Evolutionary conservation across 2,113 vertebrate genomes (phyloP).

Genomic region (Rhinoderma darwinii): DNA sequence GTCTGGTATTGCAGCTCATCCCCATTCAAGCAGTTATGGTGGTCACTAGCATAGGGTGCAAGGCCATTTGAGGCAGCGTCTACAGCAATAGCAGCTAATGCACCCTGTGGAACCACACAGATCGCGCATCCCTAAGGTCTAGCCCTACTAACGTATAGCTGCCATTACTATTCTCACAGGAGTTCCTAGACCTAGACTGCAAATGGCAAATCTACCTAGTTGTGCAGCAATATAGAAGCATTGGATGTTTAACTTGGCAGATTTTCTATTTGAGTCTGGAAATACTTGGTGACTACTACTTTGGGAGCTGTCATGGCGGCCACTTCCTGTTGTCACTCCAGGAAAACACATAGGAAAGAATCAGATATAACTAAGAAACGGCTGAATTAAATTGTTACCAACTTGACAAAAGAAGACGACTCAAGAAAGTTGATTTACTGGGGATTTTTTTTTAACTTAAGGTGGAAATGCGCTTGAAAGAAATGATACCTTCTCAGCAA

Average conservation of each 20-base stretch:
- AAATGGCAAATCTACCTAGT: background rate
- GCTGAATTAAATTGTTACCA: background rate
- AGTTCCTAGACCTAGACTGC: too few species aligned
- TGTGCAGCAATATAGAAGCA: background rate
- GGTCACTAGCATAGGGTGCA: too few species aligned
- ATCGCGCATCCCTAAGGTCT: too few species aligned
- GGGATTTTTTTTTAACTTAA: background rate
- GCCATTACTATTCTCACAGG: background rate
- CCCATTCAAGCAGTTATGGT: too few species aligned
- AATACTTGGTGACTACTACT: too few species aligned
- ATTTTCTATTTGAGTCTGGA: too few species aligned
- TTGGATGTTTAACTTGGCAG: background rate
- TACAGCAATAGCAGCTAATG: too few species aligned
- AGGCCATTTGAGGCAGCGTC: too few species aligned
- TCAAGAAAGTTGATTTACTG: background rate
- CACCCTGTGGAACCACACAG: too few species aligned
- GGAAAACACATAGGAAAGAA: background rate
- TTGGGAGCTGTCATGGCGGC: too few species aligned
- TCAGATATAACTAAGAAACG: background rate
- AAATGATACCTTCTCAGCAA: slow-evolving; percentile 19
- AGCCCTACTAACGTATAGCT: background rate
- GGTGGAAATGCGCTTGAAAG: background rate
- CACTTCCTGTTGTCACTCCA: too few species aligned
- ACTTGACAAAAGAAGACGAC: background rate
- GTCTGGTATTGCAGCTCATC: too few species aligned